Percentiles rank a stretch among this genome's conserved stretches.
These are phyloP conservation scores for Acanthosepion lycidas DNA, from an alignment of 2,888 invertebrate genomes.

Conservation along the genomic window DNA sequence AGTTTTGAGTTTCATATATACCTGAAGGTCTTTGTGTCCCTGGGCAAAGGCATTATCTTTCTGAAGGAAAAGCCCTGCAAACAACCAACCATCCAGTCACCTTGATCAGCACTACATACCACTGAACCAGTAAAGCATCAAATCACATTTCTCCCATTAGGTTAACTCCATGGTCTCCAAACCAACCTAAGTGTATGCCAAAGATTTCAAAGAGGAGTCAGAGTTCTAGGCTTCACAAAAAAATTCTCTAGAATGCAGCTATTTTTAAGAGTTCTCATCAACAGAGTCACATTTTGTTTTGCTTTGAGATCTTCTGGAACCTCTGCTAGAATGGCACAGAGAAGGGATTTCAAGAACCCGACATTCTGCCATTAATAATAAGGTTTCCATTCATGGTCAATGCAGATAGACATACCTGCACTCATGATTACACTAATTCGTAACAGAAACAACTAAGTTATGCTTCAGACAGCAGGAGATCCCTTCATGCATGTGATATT, in stretches of 20 bases:
- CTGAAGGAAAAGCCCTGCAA: neutral
- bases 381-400: neutral
- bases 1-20: neutral
- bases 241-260: conserved; percentile 6
- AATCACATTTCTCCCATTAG: neutral
- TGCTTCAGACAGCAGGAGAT: neutral
- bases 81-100: neutral
- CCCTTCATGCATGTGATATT: neutral
- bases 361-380: neutral
- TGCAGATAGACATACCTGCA: conserved; percentile 33
- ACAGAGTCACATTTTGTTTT: neutral
- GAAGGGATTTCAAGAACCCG: neutral
- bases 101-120: neutral
- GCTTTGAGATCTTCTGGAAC: neutral
- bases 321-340: neutral
- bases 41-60: conserved; percentile 18
- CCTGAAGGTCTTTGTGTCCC: neutral
- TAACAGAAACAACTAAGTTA: neutral
- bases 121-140: neutral
- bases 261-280: conserved; percentile 33
- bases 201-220: conserved; percentile 7
- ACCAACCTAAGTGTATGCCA: neutral
- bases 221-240: neutral
- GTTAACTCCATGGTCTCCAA: neutral
- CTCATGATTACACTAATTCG: conserved; percentile 11